These are phyloP conservation scores for Macrostomum lignano DNA, from an alignment of 1,140 invertebrate species.

Conservation along the genomic window DNA sequence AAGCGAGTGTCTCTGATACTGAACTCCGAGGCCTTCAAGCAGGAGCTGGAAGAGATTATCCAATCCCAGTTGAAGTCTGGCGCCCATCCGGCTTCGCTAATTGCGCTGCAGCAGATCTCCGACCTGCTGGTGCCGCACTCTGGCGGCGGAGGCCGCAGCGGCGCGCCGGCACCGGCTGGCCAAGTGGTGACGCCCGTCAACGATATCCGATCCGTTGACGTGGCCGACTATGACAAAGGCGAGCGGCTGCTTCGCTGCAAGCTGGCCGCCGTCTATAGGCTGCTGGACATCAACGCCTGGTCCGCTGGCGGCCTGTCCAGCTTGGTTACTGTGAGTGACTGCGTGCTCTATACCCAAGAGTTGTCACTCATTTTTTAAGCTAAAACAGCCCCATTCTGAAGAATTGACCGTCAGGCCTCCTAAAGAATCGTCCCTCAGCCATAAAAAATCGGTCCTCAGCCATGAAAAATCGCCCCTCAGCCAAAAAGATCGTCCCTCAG, in stretches of 20 bases:
- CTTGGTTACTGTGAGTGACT: no score
- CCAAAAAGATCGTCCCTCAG: no score
- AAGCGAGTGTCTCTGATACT: constrained; percentile 83
- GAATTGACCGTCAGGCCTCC: no score
- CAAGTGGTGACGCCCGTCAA: constrained; percentile 92
- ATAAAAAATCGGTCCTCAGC: no score
- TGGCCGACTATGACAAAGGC: constrained; percentile 68
- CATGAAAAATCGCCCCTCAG: no score
- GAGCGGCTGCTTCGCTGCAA: constrained; percentile 85
- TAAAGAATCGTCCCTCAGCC: no score
- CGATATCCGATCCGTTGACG: constrained; percentile 75
- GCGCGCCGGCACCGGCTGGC: no score
- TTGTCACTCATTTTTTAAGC: no score
- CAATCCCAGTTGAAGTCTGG: constrained; percentile 32
- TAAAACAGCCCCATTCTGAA: no score
- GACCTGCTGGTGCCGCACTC: constrained; percentile 34
- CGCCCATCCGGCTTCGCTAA: constrained; percentile 37
- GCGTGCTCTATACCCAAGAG: no score
- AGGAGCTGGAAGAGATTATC: constrained; percentile 82
- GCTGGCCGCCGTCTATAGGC: constrained; percentile 64
- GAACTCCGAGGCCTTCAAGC: constrained; percentile 70
- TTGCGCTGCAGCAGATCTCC: constrained; percentile 66
- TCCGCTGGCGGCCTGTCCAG: constrained; percentile 45
- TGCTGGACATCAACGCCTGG: constrained; percentile 86
- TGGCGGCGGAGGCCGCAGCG: constrained; percentile 9